Evolutionary conservation across 2,113 vertebrate species (phyloP).

Genomic region (Dolichallabes microphthalmus): DNA sequence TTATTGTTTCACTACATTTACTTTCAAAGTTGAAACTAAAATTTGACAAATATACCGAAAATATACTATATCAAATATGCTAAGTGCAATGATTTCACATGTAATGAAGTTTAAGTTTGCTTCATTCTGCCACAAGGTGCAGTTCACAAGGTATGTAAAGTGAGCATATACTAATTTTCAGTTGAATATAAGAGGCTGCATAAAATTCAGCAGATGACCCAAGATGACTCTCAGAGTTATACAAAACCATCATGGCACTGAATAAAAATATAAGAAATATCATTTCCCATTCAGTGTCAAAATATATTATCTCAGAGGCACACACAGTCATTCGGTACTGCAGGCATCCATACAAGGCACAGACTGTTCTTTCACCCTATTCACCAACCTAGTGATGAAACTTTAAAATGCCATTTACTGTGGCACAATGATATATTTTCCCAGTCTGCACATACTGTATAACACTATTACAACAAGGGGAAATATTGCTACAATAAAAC

Average conservation of each 20-base stretch:
- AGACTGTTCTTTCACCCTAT: constrained; percentile 12
- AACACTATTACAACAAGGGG: constrained; percentile 33
- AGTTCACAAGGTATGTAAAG: neutral
- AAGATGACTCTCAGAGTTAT: neutral
- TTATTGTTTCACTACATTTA: neutral
- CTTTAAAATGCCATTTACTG: constrained; percentile 44
- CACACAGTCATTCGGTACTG: neutral
- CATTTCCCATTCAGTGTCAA: constrained; percentile 32
- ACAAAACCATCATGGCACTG: constrained; percentile 19
- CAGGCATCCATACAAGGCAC: constrained; percentile 18
- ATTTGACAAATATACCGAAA: too few relatives aligned
- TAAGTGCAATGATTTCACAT: neutral
- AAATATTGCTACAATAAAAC: constrained; percentile 52
- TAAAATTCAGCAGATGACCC: constrained; percentile 6
- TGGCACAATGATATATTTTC: constrained; percentile 44
- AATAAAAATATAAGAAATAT: constrained; percentile 22
- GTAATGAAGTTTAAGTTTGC: neutral
- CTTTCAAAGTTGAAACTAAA: neutral
- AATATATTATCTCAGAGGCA: neutral
- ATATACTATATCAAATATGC: neutral
- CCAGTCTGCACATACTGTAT: constrained; percentile 41
- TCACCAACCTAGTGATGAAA: constrained; percentile 37
- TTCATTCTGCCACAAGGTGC: neutral
- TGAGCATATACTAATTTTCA: neutral
- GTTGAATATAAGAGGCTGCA: neutral